A percentile compares a stretch with the other conserved stretches of the same genome.
These are phyloP conservation scores for Conus ventricosus DNA, from an alignment of 1,140 invertebrate genomes.

Conservation along the genomic window DNA sequence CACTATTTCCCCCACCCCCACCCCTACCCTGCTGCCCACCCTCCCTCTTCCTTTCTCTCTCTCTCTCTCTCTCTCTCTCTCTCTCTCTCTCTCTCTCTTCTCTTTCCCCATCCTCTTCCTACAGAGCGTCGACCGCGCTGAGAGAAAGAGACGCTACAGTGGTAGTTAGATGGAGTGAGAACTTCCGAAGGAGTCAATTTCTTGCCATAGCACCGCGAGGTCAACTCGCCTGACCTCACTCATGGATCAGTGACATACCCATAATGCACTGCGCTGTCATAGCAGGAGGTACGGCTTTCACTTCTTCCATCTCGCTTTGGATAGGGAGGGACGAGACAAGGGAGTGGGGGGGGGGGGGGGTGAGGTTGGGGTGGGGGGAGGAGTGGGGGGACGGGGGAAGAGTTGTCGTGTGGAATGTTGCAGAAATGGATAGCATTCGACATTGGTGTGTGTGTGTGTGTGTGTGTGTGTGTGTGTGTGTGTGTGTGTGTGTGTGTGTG, in stretches of 20 bases:
- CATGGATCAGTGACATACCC: constrained; percentile 6
- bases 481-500: no score
- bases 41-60: constrained; percentile 17
- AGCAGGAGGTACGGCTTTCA: not conserved
- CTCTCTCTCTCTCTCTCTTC: constrained; percentile 19
- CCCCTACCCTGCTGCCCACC: not conserved
- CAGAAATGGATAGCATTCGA: no score
- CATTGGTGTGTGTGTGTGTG: no score
- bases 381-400: no score
- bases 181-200: not conserved
- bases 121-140: no score
- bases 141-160: not conserved
- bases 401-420: no score
- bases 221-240: not conserved
- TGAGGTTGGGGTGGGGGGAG: no score
- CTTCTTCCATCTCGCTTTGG: not conserved
- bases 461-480: no score
- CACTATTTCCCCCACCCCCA: not conserved
- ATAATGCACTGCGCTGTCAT: constrained; percentile 7
- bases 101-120: not conserved
- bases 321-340: no score
- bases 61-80: constrained; percentile 21
- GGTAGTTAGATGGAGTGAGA: not conserved
- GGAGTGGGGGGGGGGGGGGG: no score
- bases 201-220: not conserved